phyloP scores from a whole-genome alignment of 2,888 invertebrate genomes.

The Ceraclea dissimilis region DNA sequence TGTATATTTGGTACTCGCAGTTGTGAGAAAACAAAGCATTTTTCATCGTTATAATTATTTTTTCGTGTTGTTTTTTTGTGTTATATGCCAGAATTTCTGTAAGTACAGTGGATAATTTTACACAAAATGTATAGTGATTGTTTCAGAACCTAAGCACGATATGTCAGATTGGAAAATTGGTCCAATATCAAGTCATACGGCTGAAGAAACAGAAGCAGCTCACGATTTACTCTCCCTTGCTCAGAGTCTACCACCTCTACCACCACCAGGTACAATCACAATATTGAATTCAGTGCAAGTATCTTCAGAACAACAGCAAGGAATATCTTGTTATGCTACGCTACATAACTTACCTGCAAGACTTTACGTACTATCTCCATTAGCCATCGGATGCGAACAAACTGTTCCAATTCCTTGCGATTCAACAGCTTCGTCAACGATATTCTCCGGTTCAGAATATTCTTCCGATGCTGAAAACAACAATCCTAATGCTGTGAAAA shows the following conservation, averaged over 20 bases:
- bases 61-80: no score
- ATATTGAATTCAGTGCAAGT: slow-evolving; percentile 46
- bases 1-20: no score
- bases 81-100: no score
- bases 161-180: slow-evolving; percentile 1
- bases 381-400: slow-evolving; percentile 36
- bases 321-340: slow-evolving; percentile 36
- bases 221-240: slow-evolving; percentile 72
- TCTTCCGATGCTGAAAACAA: slow-evolving; percentile 65
- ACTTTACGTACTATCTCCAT: slow-evolving; percentile 31
- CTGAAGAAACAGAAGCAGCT: slow-evolving; percentile 84
- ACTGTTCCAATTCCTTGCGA: slow-evolving; percentile 35
- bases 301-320: slow-evolving; percentile 32
- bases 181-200: slow-evolving; percentile 41
- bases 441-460: slow-evolving; percentile 62
- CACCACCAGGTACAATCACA: slow-evolving; percentile 60
- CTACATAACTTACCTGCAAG: slow-evolving; percentile 31
- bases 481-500: slow-evolving; percentile 28
- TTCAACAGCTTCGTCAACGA: slow-evolving; percentile 29
- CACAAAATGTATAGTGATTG: no score
- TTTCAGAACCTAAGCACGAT: background rate
- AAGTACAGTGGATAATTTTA: no score
- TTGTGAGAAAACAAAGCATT: no score
- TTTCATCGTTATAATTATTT: no score
- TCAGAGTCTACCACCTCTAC: slow-evolving; percentile 68